Evolutionary conservation across 2,113 vertebrate species (phyloP).

Genomic region (Oreochromis niloticus): DNA sequence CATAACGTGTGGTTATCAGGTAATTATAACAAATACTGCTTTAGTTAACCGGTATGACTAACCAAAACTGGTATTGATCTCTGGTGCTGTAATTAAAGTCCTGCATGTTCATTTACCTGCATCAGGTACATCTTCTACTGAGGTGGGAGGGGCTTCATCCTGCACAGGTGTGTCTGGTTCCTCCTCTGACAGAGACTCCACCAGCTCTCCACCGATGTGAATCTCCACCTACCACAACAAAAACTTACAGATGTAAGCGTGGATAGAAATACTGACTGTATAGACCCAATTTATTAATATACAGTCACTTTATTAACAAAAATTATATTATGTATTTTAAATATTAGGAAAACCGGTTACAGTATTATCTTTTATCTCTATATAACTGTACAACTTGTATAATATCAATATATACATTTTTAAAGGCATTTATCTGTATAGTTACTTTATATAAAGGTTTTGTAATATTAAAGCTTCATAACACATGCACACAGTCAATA

Average conservation of each 20-base stretch:
- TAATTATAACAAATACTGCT: neutral
- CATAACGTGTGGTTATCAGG: neutral
- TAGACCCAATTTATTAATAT: neutral
- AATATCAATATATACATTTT: neutral
- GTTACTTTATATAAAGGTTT: neutral
- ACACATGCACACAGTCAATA: neutral
- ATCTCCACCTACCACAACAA: conserved; percentile 66
- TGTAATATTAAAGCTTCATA: neutral
- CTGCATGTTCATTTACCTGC: conserved; percentile 38
- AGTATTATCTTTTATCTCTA: neutral
- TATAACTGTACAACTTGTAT: neutral
- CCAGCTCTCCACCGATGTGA: conserved; percentile 69
- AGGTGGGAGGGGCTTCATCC: conserved; percentile 1
- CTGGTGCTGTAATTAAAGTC: neutral
- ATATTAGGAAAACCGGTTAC: neutral
- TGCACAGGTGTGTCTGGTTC: conserved; percentile 53
- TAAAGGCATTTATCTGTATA: neutral
- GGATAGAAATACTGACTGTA: neutral
- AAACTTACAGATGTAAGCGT: neutral
- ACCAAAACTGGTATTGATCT: neutral
- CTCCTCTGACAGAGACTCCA: conserved; percentile 69
- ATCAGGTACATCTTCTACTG: conserved; percentile 37
- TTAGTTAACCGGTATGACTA: neutral
- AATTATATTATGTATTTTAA: neutral
- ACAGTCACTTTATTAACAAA: neutral